Percentiles rank a stretch among this genome's conserved stretches.
These are phyloP conservation scores for Symphodus melops DNA, from an alignment of 2,113 vertebrate species.

Conservation along the genomic window DNA sequence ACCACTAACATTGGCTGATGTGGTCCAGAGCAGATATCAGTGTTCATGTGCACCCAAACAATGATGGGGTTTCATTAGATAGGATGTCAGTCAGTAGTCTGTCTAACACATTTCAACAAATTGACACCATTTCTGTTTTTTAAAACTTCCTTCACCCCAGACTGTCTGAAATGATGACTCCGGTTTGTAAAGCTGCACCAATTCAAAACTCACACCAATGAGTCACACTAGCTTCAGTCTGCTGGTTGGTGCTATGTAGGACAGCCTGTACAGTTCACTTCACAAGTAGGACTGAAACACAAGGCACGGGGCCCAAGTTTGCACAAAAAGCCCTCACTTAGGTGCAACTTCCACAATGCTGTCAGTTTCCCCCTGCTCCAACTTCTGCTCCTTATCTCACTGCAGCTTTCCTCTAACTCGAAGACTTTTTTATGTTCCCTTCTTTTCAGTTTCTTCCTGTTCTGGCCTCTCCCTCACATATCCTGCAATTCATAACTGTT, in stretches of 20 bases:
- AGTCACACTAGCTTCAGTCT: conserved; percentile 22
- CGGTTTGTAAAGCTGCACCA: background rate
- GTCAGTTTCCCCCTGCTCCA: conserved; percentile 31
- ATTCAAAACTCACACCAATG: conserved; percentile 14
- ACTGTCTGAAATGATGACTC: background rate
- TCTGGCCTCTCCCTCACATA: conserved; percentile 3
- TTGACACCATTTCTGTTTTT: background rate
- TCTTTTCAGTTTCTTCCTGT: conserved; percentile 7
- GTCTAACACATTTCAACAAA: too few species aligned
- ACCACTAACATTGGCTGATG: too few species aligned
- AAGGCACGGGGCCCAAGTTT: conserved; percentile 66
- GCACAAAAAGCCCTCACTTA: conserved; percentile 57
- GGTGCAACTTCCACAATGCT: conserved; percentile 67
- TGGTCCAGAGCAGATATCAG: too few species aligned
- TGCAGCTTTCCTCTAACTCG: conserved; percentile 25
- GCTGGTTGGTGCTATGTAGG: conserved; percentile 54
- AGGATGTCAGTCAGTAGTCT: too few species aligned
- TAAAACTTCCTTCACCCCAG: background rate
- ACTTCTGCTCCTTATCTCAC: conserved; percentile 25
- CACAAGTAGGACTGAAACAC: conserved; percentile 79
- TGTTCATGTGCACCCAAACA: too few species aligned
- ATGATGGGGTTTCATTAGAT: too few species aligned
- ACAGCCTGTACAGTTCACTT: conserved; percentile 72
- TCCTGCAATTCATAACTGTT: conserved; percentile 9
- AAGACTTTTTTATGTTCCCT: conserved; percentile 4